Evolutionary conservation across 2,797 vertebrate species (phyloP), one percentile per base, ranked within the genome.

Genomic region (Martes flavigula): DNA sequence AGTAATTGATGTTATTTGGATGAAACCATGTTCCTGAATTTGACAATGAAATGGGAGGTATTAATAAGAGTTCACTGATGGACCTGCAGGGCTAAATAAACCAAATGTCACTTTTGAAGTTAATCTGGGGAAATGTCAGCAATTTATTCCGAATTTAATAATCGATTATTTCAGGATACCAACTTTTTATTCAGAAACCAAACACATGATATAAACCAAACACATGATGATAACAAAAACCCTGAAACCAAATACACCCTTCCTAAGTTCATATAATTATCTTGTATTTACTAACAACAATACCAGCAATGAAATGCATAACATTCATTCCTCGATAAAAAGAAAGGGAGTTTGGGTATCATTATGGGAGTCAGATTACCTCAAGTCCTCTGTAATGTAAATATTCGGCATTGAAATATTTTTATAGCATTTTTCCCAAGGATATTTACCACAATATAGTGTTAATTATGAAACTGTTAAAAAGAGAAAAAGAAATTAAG

Each of bases 381-480:
- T 72, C 30, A 20, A 64, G 46, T 81, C 12, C 15, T 92, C 54
- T 95, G 32, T 72, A 81, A 72, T 58, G 15, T 84, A 93, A 93
- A 91, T 95, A 79, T 82, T 90, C n/a, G 25, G 13, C 30, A 60
- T 23, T 73, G 62, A 96, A 88, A 96, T 97, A 79, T 94, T 96
- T 96, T 92, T 51, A 51, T 43, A 96, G 18, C 38, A 86, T 96
- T 88, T 97, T 96, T 46, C 68, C 87, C 35, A 95, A 92, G 62
- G 66, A 96, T 96, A 97, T 95, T 96, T 92, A 73, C 60, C 58
- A 78, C 58, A 95, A 30, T 62, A 60, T 14, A 92, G 21, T 92
- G 85, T 92, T 97, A 96, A 96, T 96, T 96, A 93, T 79, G 43
- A 94, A 97, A 96, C 40, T 77, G 89, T 82, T 93, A 79, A 82